Evolutionary conservation across 1,140 invertebrate genomes (phyloP), one percentile per base, ranked within the genome.

Genomic region (Zaprionus capensis): DNA sequence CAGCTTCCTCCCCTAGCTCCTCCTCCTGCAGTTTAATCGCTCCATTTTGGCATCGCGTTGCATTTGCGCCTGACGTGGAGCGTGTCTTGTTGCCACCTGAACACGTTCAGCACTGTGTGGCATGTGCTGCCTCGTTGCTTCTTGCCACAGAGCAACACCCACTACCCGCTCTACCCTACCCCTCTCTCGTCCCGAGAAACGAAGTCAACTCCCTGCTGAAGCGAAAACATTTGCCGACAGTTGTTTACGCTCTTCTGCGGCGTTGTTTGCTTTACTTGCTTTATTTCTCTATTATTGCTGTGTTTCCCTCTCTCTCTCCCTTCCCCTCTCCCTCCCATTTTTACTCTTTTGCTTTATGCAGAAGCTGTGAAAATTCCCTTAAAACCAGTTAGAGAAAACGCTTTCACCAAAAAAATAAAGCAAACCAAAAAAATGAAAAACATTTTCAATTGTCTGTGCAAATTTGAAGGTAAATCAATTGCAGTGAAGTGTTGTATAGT

Each of bases 1-100:
- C 9, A 5, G n/a, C 28, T 5, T 5, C 6, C n/a, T 46, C 17
- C 2, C 15, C 15, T 6, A 4, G 44, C 17, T 4, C 17, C n/a
- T 49, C 7, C 44, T 1, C 44, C 2, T 9, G 4, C 7, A 14
- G 15, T 41, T 41, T 49, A 9, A 31, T 22, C 49, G 24, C 63
- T 41, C 51, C 63, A 66, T 66, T 26, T 14, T 20, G 22, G 5
- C 24, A 12, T 14, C n/a, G n/a, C 15, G 9, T 44, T 26, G 36
- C 24, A 46, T n/a, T 41, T n/a, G 38, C 36, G 36, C 36, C 36
- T 38, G 36, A 15, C 36, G 14, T 38, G 38, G 1, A 41, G 63
- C 20, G 31, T 24, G 46, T 65, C 46, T 55, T 38, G 63, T 55
- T 34, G 63, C 34, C 20, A 38, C 57, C 56, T 58, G 22, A 31